Percentiles rank a stretch among this genome's conserved stretches.
These are phyloP conservation scores for Strix uralensis DNA, from an alignment of 2,113 vertebrate genomes.

Conservation along the genomic window DNA sequence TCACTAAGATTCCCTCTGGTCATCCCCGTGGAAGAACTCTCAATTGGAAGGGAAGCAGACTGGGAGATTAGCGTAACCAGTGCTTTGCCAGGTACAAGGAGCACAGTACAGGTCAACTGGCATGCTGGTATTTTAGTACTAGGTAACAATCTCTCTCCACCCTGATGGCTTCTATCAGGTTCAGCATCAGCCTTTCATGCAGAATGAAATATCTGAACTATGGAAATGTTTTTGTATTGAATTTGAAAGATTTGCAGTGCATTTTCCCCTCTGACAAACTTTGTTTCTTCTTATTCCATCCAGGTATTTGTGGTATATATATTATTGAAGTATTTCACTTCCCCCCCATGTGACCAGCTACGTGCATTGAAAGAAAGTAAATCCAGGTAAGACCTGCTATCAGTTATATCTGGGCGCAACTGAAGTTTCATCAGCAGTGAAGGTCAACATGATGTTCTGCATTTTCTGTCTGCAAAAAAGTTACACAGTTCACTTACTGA, in stretches of 20 bases:
- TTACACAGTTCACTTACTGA: background rate
- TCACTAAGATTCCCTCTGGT: slow-evolving; percentile 4
- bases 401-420: background rate
- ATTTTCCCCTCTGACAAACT: background rate
- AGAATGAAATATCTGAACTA: background rate
- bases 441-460: background rate
- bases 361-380: background rate
- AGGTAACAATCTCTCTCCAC: background rate
- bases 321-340: background rate
- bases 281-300: background rate
- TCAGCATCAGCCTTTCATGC: background rate
- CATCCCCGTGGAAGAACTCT: background rate
- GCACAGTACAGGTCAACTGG: background rate
- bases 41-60: background rate
- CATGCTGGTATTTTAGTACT: background rate
- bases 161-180: background rate
- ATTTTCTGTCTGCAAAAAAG: slow-evolving; percentile 26
- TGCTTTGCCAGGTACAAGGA: background rate
- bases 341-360: background rate
- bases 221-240: background rate
- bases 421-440: slow-evolving; percentile 29
- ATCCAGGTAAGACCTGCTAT: slow-evolving; percentile 21
- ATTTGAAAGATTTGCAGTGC: background rate
- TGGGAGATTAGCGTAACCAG: background rate
- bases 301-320: background rate